Base-by-base conservation (phyloP, 2,888 invertebrate genomes). In the Cosmopolites sordidus region DNA sequence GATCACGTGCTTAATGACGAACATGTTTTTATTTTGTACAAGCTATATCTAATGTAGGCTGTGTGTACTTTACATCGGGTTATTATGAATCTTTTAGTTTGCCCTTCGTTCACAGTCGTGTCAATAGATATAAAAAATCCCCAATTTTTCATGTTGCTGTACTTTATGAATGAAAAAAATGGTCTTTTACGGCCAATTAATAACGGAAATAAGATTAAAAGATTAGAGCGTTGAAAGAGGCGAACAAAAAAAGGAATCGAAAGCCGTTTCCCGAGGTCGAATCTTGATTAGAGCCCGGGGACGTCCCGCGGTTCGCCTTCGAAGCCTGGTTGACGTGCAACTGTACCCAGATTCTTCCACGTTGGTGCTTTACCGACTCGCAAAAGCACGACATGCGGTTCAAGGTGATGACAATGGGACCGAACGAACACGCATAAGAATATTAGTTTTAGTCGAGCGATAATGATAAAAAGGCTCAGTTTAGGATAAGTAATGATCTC, bases 401-500 rank as follows among this genome's bases (percentile, higher is more conserved):
- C 48, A 64, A 59, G 61, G 60, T 55, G 62, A 63, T 62, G 62
- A 62, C 64, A 64, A 64, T 63, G 51, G 56, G 57, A 52, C 47
- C 60, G 63, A 63, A 56, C 63, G 67, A 62, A 61, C 66, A 63
- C 60, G 62, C 62, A 68, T 67, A 69, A 69, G 66, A 68, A 65
- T 63, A 71, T 72, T 72, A 71, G 68, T 69, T 65, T 69, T 72
- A 70, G 71, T 68, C 65, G 71, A 72, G 64, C 63, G 69, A 62
- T 59, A 60, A 55, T 58, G 60, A 59, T 71, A 67, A 73, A 73
- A 73, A 68, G 72, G 69, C 64, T 68, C 72, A 73, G 72, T 73
- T 73, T 72, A 73, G 72, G 71, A 73, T 72, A 73, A 73, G 69
- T 73, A 73, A 73, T 73, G 71, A 65, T 65, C 64, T 64, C 73